phyloP scores from a whole-genome alignment of 2,113 vertebrate genomes.

The Catagonus wagneri region DNA sequence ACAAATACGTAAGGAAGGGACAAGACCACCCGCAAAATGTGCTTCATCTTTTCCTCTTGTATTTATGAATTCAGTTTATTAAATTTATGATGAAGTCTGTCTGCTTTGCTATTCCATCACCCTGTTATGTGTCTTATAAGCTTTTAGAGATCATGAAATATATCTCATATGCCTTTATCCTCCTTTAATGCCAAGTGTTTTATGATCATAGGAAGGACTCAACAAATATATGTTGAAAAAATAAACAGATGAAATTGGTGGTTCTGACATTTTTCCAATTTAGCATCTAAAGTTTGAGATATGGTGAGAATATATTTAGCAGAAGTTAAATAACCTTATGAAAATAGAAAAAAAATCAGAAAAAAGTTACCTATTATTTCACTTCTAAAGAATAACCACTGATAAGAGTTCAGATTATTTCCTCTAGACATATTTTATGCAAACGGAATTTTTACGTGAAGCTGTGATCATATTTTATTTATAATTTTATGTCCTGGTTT shows the following conservation, averaged over 20 bases:
- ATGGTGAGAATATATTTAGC: conserved; percentile 27
- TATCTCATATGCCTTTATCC: background rate
- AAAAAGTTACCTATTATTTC: background rate
- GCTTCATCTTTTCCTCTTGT: conserved; percentile 28
- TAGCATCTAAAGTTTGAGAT: background rate
- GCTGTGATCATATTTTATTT: background rate
- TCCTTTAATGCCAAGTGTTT: conserved; percentile 54
- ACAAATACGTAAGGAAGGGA: background rate
- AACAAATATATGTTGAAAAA: conserved; percentile 61
- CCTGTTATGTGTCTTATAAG: conserved; percentile 16
- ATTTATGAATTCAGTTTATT: conserved; percentile 17
- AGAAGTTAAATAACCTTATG: conserved; percentile 48
- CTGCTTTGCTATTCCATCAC: background rate
- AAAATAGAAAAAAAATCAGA: background rate
- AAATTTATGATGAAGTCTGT: conserved; percentile 25
- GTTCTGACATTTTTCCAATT: conserved; percentile 40
- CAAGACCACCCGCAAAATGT: background rate
- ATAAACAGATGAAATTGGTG: background rate
- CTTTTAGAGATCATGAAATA: conserved; percentile 42
- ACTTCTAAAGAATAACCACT: background rate
- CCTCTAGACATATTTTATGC: background rate
- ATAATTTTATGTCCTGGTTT: conserved; percentile 31
- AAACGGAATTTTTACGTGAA: background rate
- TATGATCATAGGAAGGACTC: conserved; percentile 15
- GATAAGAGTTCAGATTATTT: conserved; percentile 28